phyloP scores from a whole-genome alignment of 2,888 invertebrate species.

The Endotricha flammealis region DNA sequence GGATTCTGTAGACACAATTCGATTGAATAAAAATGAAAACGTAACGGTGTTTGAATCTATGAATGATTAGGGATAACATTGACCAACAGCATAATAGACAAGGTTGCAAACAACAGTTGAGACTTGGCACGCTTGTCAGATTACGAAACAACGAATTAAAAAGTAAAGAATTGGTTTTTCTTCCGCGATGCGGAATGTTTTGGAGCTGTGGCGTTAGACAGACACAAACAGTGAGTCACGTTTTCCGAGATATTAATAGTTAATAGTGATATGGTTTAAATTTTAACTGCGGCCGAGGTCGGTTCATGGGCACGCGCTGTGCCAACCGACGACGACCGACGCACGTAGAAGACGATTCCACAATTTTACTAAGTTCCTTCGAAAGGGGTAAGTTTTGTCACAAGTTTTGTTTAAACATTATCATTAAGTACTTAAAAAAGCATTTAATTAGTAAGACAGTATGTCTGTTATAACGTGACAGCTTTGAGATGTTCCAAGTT shows the following conservation, averaged over 20 bases:
- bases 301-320: conserved; percentile 44
- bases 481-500: too few species aligned
- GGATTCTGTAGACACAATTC: too few species aligned
- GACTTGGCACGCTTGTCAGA: conserved; percentile 3
- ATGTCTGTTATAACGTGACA: too few species aligned
- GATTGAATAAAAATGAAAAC: not conserved
- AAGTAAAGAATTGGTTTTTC: conserved; percentile 8
- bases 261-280: conserved; percentile 36
- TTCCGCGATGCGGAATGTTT: conserved; percentile 12
- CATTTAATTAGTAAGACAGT: too few species aligned
- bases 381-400: too few species aligned
- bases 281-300: conserved; percentile 39
- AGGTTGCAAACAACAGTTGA: conserved; percentile 3
- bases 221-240: conserved; percentile 33
- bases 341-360: too few species aligned
- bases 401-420: too few species aligned
- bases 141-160: conserved; percentile 3
- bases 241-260: conserved; percentile 38
- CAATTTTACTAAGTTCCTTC: too few species aligned
- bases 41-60: not conserved
- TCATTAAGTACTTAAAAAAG: too few species aligned
- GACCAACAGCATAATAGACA: conserved; percentile 2
- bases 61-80: not conserved
- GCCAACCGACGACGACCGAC: too few species aligned
- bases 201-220: conserved; percentile 12